Evolutionary conservation across 2,888 invertebrate genomes (phyloP), one percentile per base, ranked within the genome.

Genomic region (Drosophila fulvimacula): DNA sequence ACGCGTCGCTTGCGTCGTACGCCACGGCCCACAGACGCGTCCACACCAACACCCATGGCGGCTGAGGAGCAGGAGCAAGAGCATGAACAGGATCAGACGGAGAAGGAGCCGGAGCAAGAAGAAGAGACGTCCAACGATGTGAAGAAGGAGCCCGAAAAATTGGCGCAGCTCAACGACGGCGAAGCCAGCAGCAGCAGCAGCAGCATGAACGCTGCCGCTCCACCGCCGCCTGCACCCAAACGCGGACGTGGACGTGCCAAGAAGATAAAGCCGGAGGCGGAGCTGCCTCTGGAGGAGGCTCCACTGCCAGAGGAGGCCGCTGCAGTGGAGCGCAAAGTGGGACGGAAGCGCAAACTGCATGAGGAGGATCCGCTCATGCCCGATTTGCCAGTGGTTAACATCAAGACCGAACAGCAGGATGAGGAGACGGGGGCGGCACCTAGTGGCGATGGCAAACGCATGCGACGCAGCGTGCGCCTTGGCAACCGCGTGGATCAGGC

Each of bases 381-480:
- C 0, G 84, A 81, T 7, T 9, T 73, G 46, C 5, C 39, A 11
- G 1, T 24, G 13, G 17, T 78, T 19, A 52, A 66, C 7, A 71
- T 81, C 7, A 91, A 88, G 68, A 69, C 76, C 1, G 90, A 89
- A n/a, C 85, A 83, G 5, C 85, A 89, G 24, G 55, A 55, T 2
- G 77, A 70, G 11, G 64, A 67, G 6, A 34, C 46, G 3, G 38
- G 42, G 3, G 53, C 48, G 69, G 77, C n/a, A 83, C 71, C 79
- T 13, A 73, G 67, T 30, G 80, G 77, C 3, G 91, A 89, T 64
- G 82, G 79, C 2, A 91, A 89, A 46, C 73, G 85, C 6, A 92
- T 87, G 74, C 81, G 92, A 9, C 89, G 92, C 34, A 92, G 92
- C 52, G 92, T 91, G 19, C 90, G 92, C 3, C 66, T 92, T 58